Percentiles rank a stretch among this genome's conserved stretches.
phyloP scores from a whole-genome alignment of 2,888 invertebrate genomes.

The Gymnosoma rotundatum region DNA sequence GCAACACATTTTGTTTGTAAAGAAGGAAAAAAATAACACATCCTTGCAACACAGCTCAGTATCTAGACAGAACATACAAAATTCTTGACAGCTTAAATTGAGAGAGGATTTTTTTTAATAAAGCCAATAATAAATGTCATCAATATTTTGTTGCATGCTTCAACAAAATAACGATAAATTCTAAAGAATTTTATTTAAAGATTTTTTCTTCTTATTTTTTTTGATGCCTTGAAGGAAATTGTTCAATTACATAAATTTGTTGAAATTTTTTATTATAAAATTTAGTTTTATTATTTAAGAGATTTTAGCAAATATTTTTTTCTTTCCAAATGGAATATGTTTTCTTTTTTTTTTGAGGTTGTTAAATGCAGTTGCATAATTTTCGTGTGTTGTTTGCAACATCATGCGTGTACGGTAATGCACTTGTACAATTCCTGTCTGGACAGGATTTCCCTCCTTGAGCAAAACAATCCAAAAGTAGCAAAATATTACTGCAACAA shows the following conservation, averaged over 20 bases:
- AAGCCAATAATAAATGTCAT: conserved; percentile 71
- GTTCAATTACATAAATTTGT: neutral
- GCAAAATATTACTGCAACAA: neutral
- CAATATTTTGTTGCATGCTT: conserved; percentile 62
- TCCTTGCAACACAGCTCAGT: conserved; percentile 6
- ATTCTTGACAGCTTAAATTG: conserved; percentile 68
- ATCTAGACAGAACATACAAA: conserved; percentile 44
- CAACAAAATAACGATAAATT: conserved; percentile 49
- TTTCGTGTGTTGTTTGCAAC: neutral
- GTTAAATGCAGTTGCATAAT: conserved; percentile 30
- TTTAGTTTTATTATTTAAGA: neutral
- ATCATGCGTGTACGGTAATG: conserved; percentile 37
- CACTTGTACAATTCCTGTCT: conserved; percentile 64
- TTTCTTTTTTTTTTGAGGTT: neutral
- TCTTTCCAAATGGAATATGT: neutral
- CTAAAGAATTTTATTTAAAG: conserved; percentile 20
- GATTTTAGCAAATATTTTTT: conserved; percentile 9
- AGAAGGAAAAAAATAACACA: conserved; percentile 4
- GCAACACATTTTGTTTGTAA: neutral
- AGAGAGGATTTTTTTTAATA: conserved; percentile 61
- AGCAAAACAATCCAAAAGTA: conserved; percentile 29
- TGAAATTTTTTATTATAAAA: neutral
- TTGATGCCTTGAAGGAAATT: neutral
- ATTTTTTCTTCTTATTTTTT: neutral
- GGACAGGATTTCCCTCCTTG: conserved; percentile 68